phyloP scores from a whole-genome alignment of 2,888 invertebrate species.

The Trilocha varians region DNA sequence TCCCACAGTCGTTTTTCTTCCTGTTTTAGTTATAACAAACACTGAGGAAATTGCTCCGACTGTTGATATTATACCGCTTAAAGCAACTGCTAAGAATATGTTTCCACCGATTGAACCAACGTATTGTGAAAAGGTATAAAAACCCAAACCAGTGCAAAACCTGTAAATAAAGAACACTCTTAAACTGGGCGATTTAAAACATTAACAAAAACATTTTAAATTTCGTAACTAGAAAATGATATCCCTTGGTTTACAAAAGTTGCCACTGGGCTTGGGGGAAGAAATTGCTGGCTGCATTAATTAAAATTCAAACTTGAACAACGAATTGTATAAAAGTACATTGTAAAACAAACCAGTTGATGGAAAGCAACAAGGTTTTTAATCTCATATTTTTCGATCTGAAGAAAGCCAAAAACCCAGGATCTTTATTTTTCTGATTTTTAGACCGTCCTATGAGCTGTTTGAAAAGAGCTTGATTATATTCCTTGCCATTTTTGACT shows the following conservation, averaged over 20 bases:
- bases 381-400: conserved; percentile 62
- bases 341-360: conserved; percentile 66
- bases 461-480: conserved; percentile 23
- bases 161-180: too few relatives aligned
- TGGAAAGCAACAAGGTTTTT: conserved; percentile 61
- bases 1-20: conserved; percentile 64
- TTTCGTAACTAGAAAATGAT: too few relatives aligned
- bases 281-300: too few relatives aligned
- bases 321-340: too few relatives aligned
- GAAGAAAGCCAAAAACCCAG: conserved; percentile 58
- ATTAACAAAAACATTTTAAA: too few relatives aligned
- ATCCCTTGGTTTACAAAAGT: too few relatives aligned
- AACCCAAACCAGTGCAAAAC: conserved; percentile 72
- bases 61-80: conserved; percentile 69
- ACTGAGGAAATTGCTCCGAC: conserved; percentile 70
- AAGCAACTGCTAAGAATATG: conserved; percentile 66
- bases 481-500: conserved; percentile 31
- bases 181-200: too few relatives aligned
- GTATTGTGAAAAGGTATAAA: conserved; percentile 75
- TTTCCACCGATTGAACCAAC: conserved; percentile 68
- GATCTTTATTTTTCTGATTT: conserved; percentile 18
- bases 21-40: conserved; percentile 56
- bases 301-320: too few relatives aligned
- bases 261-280: too few relatives aligned
- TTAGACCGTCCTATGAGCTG: conserved; percentile 20